Base-by-base conservation (phyloP, 2,797 vertebrate genomes). In the Pangasius larnaudii region DNA sequence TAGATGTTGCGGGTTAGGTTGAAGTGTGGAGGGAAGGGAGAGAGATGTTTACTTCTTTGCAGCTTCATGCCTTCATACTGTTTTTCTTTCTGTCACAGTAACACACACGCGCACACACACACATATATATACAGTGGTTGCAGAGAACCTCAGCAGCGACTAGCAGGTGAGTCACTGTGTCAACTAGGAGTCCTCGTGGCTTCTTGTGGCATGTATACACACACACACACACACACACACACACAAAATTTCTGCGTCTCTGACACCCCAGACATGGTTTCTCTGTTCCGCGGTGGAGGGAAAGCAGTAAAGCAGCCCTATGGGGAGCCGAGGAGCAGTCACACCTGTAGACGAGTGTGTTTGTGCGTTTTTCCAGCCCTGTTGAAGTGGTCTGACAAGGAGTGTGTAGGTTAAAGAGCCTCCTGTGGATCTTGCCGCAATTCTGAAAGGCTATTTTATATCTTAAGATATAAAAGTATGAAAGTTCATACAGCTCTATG, bases 301-400 rank as follows among this genome's bases (percentile, higher is more conserved):
- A 85, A 85, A 63, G 51, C 33, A 58, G 18, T 67, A 79, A 77
- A 90, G 71, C 65, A 71, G 61, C 72, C 22, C 69, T 33, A n/a
- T 30, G n/a, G 27, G 16, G 61, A 49, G 39, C 80, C 8, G n/a
- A 51, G n/a, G 11, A 67, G 59, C 61, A 22, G 27, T 88, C 91
- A 89, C 94, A 95, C 91, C 88, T 80, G 88, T 56, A 78, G 85
- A 30, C 79, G 88, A 88, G 79, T 89, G 71, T 89, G 88, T 86
- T 78, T 82, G 81, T 82, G 89, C 89, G 91, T 67, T 74, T 85
- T 69, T 53, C 51, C 65, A 77, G 56, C 72, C 63, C 74, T 71
- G 69, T 63, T 19, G 92, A 93, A 93, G 49, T 91, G 93, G 75
- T 80, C 89, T 92, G 94, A 92, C 92, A 82, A 85, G 90, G 88